Evolutionary conservation across 2,888 invertebrate species (phyloP).

Genomic region (Horisme vitalbata): DNA sequence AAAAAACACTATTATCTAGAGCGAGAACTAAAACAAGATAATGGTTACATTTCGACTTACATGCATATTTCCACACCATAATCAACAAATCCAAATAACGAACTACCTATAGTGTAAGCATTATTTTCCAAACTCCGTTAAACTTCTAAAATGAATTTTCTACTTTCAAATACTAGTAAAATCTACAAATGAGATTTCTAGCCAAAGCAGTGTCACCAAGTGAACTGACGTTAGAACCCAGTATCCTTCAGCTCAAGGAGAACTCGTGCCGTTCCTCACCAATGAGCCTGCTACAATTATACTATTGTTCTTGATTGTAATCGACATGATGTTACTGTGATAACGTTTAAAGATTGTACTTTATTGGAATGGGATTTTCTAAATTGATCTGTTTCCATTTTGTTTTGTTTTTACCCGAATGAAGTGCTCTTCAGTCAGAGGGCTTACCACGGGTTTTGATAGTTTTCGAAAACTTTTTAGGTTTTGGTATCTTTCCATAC

Average conservation of each 20-base stretch:
- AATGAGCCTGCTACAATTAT: conserved; percentile 45
- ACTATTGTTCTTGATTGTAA: conserved; percentile 26
- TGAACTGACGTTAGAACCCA: conserved; percentile 46
- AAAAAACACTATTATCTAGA: too few relatives aligned
- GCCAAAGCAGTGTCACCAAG: conserved; percentile 36
- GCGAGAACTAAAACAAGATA: too few relatives aligned
- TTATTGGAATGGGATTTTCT: conserved; percentile 25
- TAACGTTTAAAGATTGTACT: conserved; percentile 33
- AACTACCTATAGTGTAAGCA: too few relatives aligned
- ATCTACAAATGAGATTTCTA: not conserved
- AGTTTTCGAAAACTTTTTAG: too few relatives aligned
- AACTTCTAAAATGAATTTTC: too few relatives aligned
- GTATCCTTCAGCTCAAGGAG: conserved; percentile 57
- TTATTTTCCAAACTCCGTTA: too few relatives aligned
- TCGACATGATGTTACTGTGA: conserved; percentile 41
- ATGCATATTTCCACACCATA: conserved; percentile 23
- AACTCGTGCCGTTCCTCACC: conserved; percentile 62
- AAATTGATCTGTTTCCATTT: too few relatives aligned
- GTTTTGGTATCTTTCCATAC: too few relatives aligned
- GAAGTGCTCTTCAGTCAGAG: too few relatives aligned
- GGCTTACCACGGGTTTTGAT: too few relatives aligned
- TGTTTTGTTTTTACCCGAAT: too few relatives aligned
- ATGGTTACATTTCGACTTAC: too few relatives aligned
- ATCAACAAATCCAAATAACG: not conserved
- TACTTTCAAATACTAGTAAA: not conserved